Conservation (phyloP, 2,113 vertebrate genomes). For the Corythoichthys intestinalis region DNA sequence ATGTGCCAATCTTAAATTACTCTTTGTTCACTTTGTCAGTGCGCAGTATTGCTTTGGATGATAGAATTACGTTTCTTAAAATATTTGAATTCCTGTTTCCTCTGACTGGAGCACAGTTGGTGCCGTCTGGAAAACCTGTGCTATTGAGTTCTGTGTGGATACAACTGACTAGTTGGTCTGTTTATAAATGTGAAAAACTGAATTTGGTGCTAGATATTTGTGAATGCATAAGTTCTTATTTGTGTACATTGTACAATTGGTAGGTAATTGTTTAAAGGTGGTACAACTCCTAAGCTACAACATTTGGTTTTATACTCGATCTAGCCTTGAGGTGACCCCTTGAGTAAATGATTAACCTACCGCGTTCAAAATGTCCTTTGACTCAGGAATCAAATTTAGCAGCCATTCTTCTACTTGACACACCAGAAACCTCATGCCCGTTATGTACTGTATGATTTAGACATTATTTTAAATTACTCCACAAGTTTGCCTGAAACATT, state of each 20-base stretch:
- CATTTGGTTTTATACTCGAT: conserved; percentile 3
- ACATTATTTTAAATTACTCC: background rate
- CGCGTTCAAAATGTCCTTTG: conserved; percentile 13
- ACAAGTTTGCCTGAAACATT: background rate
- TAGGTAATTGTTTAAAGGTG: background rate
- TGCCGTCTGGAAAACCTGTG: background rate
- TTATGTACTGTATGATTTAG: background rate
- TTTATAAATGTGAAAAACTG: too few relatives aligned
- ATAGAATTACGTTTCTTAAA: too few relatives aligned
- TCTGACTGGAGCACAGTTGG: background rate
- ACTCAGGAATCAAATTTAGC: background rate
- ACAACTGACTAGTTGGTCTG: too few relatives aligned
- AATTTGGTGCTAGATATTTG: background rate
- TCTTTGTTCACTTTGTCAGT: too few relatives aligned
- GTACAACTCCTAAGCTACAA: background rate
- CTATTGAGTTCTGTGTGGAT: too few relatives aligned
- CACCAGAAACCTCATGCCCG: background rate
- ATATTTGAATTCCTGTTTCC: background rate
- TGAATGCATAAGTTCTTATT: background rate
- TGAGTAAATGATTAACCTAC: conserved; percentile 14
- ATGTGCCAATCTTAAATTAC: too few relatives aligned
- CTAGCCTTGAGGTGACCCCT: background rate
- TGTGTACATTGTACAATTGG: background rate
- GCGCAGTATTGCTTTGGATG: too few relatives aligned
- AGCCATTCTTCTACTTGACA: background rate